Evolutionary conservation across 2,113 vertebrate genomes (phyloP).

Genomic region (Psettodes erumei): DNA sequence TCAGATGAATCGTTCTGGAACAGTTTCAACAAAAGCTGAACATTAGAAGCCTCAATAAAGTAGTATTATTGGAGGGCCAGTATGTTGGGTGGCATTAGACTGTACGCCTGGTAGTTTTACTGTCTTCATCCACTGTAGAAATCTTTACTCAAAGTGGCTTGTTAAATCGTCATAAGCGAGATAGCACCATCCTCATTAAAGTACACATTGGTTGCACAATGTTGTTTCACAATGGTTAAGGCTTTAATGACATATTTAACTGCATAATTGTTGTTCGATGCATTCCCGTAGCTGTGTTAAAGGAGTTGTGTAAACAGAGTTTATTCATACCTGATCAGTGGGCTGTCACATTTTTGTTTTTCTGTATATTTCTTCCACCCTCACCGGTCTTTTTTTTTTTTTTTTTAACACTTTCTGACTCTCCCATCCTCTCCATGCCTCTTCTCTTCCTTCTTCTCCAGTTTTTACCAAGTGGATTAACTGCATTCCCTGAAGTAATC

Average conservation of each 20-base stretch:
- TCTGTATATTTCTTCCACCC: slow-evolving; percentile 1
- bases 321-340: slow-evolving; percentile 57
- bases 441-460: slow-evolving; percentile 18
- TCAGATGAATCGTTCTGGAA: slow-evolving; percentile 17
- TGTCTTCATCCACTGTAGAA: slow-evolving; percentile 24
- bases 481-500: slow-evolving; percentile 62
- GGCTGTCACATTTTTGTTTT: background rate
- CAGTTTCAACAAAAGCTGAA: slow-evolving; percentile 12
- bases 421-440: slow-evolving; percentile 6
- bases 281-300: background rate
- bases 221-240: slow-evolving; percentile 9
- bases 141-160: slow-evolving; percentile 44
- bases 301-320: slow-evolving; percentile 40
- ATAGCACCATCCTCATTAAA: slow-evolving; percentile 18
- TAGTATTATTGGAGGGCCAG: slow-evolving; percentile 7
- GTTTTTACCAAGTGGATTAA: slow-evolving; percentile 62
- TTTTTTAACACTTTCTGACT: slow-evolving; percentile 35
- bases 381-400: slow-evolving; percentile 10
- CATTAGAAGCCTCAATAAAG: slow-evolving; percentile 6
- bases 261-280: slow-evolving; percentile 6
- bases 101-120: slow-evolving; percentile 30
- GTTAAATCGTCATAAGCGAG: slow-evolving; percentile 35
- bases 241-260: slow-evolving; percentile 33
- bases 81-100: slow-evolving; percentile 31
- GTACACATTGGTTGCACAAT: slow-evolving; percentile 5